phyloP scores from a whole-genome alignment of 2,113 vertebrate genomes.

The Myrmophylax atrothorax region DNA sequence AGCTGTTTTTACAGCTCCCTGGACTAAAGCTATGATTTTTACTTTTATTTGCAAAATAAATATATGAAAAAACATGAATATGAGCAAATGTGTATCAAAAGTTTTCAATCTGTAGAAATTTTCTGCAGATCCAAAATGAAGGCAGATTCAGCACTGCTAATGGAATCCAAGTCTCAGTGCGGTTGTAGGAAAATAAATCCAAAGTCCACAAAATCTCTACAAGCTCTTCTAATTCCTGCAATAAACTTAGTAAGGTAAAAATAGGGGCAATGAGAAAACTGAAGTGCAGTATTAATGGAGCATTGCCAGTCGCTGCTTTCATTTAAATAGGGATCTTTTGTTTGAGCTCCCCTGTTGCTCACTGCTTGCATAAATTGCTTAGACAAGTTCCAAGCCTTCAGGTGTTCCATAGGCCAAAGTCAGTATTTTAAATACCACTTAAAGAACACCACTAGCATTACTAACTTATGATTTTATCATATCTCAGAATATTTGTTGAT shows the following conservation, averaged over 20 bases:
- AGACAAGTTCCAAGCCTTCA: not conserved
- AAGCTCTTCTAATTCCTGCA: not conserved
- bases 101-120: not conserved
- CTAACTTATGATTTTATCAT: not conserved
- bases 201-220: not conserved
- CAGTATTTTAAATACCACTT: constrained; percentile 4
- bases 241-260: not conserved
- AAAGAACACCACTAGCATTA: not conserved
- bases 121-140: not conserved
- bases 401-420: not conserved
- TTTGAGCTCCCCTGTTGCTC: not conserved
- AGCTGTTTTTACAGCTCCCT: not conserved
- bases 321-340: not conserved
- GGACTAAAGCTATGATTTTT: not conserved
- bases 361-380: not conserved
- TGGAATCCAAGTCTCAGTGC: not conserved
- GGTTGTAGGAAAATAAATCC: not conserved
- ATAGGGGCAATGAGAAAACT: not conserved
- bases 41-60: not conserved
- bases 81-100: not conserved
- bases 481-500: not conserved
- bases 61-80: not conserved
- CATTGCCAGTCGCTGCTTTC: not conserved
- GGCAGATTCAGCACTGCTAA: not conserved
- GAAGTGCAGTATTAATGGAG: not conserved